A percentile compares a stretch with the other conserved stretches of the same genome.
phyloP scores from a whole-genome alignment of 2,888 invertebrate genomes.

The Lagria hirta region DNA sequence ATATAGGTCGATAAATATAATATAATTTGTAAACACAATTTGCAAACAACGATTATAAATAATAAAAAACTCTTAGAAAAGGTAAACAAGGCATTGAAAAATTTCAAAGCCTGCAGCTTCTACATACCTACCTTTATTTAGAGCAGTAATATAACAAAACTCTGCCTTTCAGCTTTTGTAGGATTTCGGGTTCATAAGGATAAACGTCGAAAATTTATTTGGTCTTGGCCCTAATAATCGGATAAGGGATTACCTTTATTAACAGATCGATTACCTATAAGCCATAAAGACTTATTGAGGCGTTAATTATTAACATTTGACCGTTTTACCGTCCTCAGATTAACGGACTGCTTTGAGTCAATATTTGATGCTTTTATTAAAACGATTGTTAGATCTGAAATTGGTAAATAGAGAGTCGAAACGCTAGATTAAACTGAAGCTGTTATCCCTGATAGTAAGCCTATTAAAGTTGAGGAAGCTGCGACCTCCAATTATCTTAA shows the following conservation, averaged over 20 bases:
- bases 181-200: slow-evolving; percentile 43
- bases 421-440: slow-evolving; percentile 21
- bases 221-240: slow-evolving; percentile 49
- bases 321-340: slow-evolving; percentile 25
- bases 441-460: slow-evolving; percentile 11
- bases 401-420: slow-evolving; percentile 15
- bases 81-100: slow-evolving; percentile 27
- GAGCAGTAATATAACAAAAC: slow-evolving; percentile 26
- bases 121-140: slow-evolving; percentile 23
- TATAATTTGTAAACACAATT: slow-evolving; percentile 22
- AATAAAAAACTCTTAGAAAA: slow-evolving; percentile 19
- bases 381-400: slow-evolving; percentile 4
- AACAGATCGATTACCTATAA: slow-evolving; percentile 48
- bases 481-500: slow-evolving; percentile 20
- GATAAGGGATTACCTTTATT: slow-evolving; percentile 52
- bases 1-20: slow-evolving; percentile 21
- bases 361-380: slow-evolving; percentile 19
- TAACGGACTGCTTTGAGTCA: slow-evolving; percentile 16
- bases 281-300: slow-evolving; percentile 43
- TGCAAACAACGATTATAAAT: slow-evolving; percentile 22
- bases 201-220: slow-evolving; percentile 47
- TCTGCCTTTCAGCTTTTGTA: slow-evolving; percentile 38
- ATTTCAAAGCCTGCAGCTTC: slow-evolving; percentile 18
- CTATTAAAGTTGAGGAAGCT: slow-evolving; percentile 13
- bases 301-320: slow-evolving; percentile 45